Evolutionary conservation across 2,797 vertebrate genomes (phyloP).

Genomic region (Artibeus lituratus): DNA sequence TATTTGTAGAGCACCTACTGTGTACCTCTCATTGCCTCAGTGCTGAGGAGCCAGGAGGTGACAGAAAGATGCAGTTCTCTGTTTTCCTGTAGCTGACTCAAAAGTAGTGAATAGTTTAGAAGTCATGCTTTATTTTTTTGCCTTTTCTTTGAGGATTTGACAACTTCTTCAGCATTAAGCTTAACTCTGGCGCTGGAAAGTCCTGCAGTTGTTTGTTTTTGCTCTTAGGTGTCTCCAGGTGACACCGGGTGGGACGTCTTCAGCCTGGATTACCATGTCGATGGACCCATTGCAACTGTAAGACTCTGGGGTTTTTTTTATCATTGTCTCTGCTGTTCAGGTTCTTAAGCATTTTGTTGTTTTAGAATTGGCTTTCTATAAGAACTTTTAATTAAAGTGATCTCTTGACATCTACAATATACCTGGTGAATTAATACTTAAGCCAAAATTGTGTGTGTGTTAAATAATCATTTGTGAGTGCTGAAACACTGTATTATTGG

Average conservation of each 20-base stretch:
- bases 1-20: no score
- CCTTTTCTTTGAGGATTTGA: background rate
- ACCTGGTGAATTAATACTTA: conserved; percentile 46
- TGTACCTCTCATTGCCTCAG: rapidly evolving
- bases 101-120: background rate
- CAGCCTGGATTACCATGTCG: conserved; percentile 98
- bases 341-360: background rate
- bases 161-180: background rate
- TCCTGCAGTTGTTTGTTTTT: background rate
- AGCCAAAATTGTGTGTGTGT: conserved; percentile 52
- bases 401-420: background rate
- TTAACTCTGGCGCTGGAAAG: background rate
- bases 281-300: conserved; percentile 98
- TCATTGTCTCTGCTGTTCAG: background rate
- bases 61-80: rapidly evolving
- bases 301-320: conserved; percentile 35
- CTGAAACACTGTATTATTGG: conserved; percentile 61
- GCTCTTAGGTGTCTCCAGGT: conserved; percentile 92
- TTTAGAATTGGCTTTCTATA: conserved; percentile 30
- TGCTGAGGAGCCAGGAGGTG: rapidly evolving
- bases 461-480: conserved; percentile 52
- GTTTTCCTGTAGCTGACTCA: background rate
- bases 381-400: conserved; percentile 43
- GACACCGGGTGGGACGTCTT: conserved; percentile 99
- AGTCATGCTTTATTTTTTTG: background rate